Evolutionary conservation across 2,797 vertebrate genomes (phyloP), one percentile per base, ranked within the genome.

Genomic region (Heterohyrax brucei): DNA sequence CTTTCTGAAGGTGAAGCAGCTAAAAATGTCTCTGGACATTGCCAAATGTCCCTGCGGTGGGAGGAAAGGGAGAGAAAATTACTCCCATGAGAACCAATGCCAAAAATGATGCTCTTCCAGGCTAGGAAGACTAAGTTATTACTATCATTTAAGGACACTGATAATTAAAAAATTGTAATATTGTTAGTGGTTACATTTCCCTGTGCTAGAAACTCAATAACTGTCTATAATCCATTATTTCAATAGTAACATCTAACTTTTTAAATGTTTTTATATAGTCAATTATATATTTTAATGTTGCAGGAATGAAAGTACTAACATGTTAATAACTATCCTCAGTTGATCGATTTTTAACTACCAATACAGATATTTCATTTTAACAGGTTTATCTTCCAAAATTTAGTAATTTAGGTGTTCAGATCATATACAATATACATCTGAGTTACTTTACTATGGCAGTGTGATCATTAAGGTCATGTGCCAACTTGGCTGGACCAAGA

Each of bases 341-440:
- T 39, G 22, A 62, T 59, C 62, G 77, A 19, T 87, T 90, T 96
- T 87, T 64, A 94, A 92, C 59, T 76, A 87, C 33, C 22, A 85
- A 28, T 77, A 56, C 30, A 89, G 61, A 30, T 48, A 86, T 82
- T 76, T 93, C 13, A 85, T 80, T 91, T 95, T 80, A 88, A 91
- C 50, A 48, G 59, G 48, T 75, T 87, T 50, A 80, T 48, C 70
- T 30, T 79, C 48, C 33, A 75, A 87, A 79, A 16, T n/a, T 73
- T 82, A 85, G 18, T 44, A 33, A 94, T 72, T 7, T 92, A 21
- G 81, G 50, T 85, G 50, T 19, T 75, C 68, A 81, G 19, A 92
- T 70, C 76, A 70, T 62, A 87, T 30, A 89, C 80, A 89, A 72
- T 50, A 59, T 64, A 19, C 21, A 66, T 16, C 22, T 66, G 44